Base-by-base conservation (phyloP, 1,140 invertebrate genomes). In the Bombus impatiens region DNA sequence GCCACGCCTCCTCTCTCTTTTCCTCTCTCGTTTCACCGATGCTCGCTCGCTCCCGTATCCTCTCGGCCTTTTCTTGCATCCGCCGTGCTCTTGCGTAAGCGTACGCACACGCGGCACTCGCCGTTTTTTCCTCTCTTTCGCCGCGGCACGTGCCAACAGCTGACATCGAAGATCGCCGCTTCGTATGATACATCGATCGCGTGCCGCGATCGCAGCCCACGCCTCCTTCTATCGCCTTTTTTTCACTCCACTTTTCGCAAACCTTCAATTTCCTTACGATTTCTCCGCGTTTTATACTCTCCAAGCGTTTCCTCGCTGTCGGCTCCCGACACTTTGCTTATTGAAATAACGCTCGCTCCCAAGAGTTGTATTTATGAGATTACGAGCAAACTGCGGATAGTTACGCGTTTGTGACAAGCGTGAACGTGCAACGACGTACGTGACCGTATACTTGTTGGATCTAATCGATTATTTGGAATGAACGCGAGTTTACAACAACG, bases 101-200 rank as follows among this genome's bases (percentile, higher is more conserved):
- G 59, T 13, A 44, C 67, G 83, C 8, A 44, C 77, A 57, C 77
- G 53, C 47, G n/a, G 65, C 40, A 22, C 28, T 53, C 78, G 15
- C 65, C 76, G 76, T 65, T 67, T 82, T 82, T 86, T 35, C 32
- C 32, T 82, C 57, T 75, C 37, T 18, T 42, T 40, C 28, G 44
- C 65, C 65, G 37, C 8, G 78, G 79, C 78, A 86, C 84, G 84
- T 68, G 84, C 84, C 67, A 82, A 82, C 84, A 82, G 78, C 78
- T 82, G 84, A 82, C 84, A 47, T 12, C 65, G 70, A 53, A 70
- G 76, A 59, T 78, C 83, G 35, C 40, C n/a, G 47, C 28, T 42
- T 68, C 83, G 32, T 25, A 28, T 12, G 77, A 80, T 72, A 25
- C 78, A 62, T 85, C 53, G 77, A 80, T 80, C 83, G 68, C 65